Evolutionary conservation across 1,140 invertebrate species (phyloP).

Genomic region (Adelges cooleyi): DNA sequence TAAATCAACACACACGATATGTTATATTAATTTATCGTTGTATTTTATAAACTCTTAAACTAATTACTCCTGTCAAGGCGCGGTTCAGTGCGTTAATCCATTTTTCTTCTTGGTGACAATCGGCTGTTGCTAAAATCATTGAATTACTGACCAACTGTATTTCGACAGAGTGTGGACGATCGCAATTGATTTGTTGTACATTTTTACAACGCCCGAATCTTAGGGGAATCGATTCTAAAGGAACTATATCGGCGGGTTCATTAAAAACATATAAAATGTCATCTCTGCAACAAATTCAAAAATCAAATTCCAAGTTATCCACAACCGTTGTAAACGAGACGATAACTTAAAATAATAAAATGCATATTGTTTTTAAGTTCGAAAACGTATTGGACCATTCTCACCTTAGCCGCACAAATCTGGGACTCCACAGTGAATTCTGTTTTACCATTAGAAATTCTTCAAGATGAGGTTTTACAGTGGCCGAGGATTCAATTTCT

Average conservation of each 20-base stretch:
- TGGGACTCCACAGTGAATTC: slow-evolving; percentile 4
- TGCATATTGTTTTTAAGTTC: too few species aligned
- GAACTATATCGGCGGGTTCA: neutral
- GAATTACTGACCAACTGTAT: neutral
- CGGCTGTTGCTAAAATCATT: slow-evolving; percentile 11
- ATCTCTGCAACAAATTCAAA: neutral
- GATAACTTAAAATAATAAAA: too few species aligned
- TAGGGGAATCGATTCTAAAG: neutral
- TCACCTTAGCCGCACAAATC: slow-evolving; percentile 16
- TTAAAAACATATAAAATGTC: slow-evolving; percentile 16
- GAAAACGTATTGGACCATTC: too few species aligned
- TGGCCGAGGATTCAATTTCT: slow-evolving; percentile 9
- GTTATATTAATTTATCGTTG: too few species aligned
- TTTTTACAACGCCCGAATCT: slow-evolving; percentile 20
- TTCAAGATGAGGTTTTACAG: slow-evolving; percentile 3
- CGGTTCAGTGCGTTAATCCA: slow-evolving; percentile 9
- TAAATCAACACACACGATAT: too few species aligned
- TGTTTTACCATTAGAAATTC: slow-evolving; percentile 26
- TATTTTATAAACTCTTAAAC: neutral
- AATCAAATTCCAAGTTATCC: too few species aligned
- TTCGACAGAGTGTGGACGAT: slow-evolving; percentile 11
- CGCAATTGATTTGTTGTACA: neutral
- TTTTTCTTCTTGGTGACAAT: slow-evolving; percentile 24
- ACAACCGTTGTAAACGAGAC: too few species aligned
- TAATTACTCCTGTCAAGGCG: neutral